Evolutionary conservation across 2,888 invertebrate species (phyloP).

Genomic region (Thymelicus sylvestris): DNA sequence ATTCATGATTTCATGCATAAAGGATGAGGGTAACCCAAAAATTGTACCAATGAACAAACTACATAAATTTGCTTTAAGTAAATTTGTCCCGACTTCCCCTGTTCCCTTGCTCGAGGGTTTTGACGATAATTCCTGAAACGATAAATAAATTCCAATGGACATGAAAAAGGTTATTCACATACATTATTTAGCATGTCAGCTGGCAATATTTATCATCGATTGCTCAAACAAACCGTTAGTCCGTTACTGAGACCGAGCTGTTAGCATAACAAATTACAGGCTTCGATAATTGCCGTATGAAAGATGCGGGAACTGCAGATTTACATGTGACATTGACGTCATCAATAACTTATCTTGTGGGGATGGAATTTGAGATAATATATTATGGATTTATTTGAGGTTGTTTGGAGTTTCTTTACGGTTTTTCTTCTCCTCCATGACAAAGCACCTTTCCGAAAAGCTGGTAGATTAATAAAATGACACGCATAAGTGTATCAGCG

Average conservation of each 20-base stretch:
- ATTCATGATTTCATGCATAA: no score
- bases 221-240: conserved; percentile 30
- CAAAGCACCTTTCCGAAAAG: no score
- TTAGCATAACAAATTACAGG: conserved; percentile 35
- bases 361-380: background rate
- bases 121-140: background rate
- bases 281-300: conserved; percentile 22
- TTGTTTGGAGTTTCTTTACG: no score
- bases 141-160: background rate
- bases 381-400: no score
- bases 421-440: no score
- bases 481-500: no score
- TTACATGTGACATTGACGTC: conserved; percentile 13
- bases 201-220: conserved; percentile 28
- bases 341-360: background rate
- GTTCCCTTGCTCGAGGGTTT: background rate
- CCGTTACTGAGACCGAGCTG: conserved; percentile 10
- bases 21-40: no score
- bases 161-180: conserved; percentile 31
- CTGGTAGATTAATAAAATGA: no score
- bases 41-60: no score
- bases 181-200: conserved; percentile 25
- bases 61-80: no score
- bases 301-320: conserved; percentile 6
- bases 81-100: background rate